phyloP scores from a whole-genome alignment of 53 echinoderm and acorn worm genomes.

The Echinarachnius parma region DNA sequence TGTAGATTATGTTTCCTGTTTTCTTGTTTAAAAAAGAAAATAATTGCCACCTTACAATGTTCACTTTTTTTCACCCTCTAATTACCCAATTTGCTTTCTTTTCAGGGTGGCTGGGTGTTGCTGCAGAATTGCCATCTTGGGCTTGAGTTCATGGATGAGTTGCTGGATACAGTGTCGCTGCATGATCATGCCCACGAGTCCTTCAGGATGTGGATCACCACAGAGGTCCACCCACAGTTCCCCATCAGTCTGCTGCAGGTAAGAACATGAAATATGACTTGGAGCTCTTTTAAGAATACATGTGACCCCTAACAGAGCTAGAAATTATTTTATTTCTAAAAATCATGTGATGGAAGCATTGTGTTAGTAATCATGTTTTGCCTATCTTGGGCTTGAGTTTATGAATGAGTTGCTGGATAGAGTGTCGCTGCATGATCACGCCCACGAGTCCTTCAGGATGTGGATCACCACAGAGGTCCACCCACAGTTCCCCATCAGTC shows the following conservation, averaged over 20 bases:
- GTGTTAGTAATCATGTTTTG: too few species aligned
- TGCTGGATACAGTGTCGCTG: conserved; percentile 79
- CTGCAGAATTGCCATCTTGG: conserved; percentile 99
- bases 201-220: conserved; percentile 99
- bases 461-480: conserved; percentile 99
- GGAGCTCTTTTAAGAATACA: too few species aligned
- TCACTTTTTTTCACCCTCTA: too few species aligned
- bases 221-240: conserved; percentile 93
- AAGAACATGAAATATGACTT: too few species aligned
- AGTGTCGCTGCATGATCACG: conserved; percentile 73
- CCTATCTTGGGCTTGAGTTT: conserved; percentile 97
- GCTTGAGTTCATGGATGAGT: conserved; percentile 98
- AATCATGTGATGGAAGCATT: too few species aligned
- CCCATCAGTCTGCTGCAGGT: conserved; percentile 98
- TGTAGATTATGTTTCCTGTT: background rate
- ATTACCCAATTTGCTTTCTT: too few species aligned
- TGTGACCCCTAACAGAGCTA: too few species aligned
- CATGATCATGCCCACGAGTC: conserved; percentile 87
- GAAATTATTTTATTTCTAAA: too few species aligned
- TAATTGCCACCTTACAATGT: too few species aligned
- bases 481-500: conserved; percentile 93
- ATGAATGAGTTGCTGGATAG: conserved; percentile 97
- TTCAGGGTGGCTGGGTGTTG: conserved; percentile 96
- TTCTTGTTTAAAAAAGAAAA: too few species aligned
- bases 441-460: conserved; percentile 87